These are phyloP conservation scores for Chydorus sphaericus DNA, from an alignment of 2,888 invertebrate species.

Conservation along the genomic window DNA sequence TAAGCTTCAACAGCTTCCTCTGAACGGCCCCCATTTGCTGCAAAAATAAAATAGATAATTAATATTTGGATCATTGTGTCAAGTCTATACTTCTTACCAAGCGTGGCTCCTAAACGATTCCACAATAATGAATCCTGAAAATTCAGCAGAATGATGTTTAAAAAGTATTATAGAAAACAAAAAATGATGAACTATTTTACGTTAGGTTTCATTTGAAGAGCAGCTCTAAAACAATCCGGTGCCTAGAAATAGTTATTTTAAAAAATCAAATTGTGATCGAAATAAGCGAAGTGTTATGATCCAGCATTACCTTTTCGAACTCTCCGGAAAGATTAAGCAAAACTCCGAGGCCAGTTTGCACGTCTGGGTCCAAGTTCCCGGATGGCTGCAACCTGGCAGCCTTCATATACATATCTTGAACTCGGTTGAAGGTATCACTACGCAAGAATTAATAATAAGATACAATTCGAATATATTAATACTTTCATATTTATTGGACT, in stretches of 20 bases:
- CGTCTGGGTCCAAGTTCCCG: slow-evolving; percentile 63
- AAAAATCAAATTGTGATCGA: no score
- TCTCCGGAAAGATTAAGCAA: slow-evolving; percentile 88
- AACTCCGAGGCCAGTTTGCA: slow-evolving; percentile 87
- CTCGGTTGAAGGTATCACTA: slow-evolving; percentile 43
- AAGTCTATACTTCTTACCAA: slow-evolving; percentile 32
- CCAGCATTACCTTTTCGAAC: slow-evolving; percentile 56
- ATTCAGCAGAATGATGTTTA: slow-evolving; percentile 1
- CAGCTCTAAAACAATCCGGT: slow-evolving; percentile 85
- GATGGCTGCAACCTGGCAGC: slow-evolving; percentile 57
- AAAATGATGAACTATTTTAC: slow-evolving; percentile 30
- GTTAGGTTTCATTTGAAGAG: slow-evolving; percentile 63
- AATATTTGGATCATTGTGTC: no score
- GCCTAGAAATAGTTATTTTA: slow-evolving; percentile 29
- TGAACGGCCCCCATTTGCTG: slow-evolving; percentile 81
- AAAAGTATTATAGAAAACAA: neutral
- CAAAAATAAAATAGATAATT: no score
- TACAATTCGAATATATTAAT: neutral
- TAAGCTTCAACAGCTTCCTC: slow-evolving; percentile 96
- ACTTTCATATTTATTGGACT: neutral
- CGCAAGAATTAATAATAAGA: neutral
- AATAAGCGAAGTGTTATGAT: neutral
- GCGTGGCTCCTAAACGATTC: slow-evolving; percentile 92
- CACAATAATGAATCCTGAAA: slow-evolving; percentile 75
- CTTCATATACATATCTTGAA: slow-evolving; percentile 57